A percentile compares a stretch with the other conserved stretches of the same genome.
These are phyloP conservation scores for Conus betulinus DNA, from an alignment of 1,140 invertebrate species.

Conservation along the genomic window DNA sequence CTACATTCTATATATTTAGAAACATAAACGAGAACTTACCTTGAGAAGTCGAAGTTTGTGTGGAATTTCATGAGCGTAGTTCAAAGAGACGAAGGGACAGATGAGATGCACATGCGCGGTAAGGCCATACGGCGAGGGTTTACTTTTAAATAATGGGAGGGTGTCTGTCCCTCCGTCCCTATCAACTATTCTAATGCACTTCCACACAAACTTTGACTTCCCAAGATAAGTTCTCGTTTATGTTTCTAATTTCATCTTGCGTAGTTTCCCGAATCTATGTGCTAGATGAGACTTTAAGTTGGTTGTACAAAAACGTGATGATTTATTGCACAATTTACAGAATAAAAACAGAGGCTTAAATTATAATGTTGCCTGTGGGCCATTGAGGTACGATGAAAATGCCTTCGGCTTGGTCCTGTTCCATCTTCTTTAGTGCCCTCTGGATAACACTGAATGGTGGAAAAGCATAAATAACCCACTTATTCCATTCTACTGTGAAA, in stretches of 20 bases:
- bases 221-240: not conserved
- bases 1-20: not conserved
- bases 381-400: not conserved
- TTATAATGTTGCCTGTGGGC: not conserved
- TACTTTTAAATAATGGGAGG: not conserved
- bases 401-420: not conserved
- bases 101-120: not conserved
- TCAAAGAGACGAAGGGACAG: not conserved
- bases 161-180: not conserved
- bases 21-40: not conserved
- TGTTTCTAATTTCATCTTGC: not conserved
- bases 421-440: not conserved
- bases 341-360: not conserved
- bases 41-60: not conserved
- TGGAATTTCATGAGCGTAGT: not conserved
- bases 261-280: not conserved
- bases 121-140: not conserved
- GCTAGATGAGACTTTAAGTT: not conserved
- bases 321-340: not conserved
- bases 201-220: not conserved
- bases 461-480: conserved; percentile 19
- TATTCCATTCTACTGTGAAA: not conserved
- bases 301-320: not conserved
- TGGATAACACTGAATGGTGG: conserved; percentile 11
- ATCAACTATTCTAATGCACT: not conserved